Evolutionary conservation across 2,113 vertebrate genomes (phyloP).

Genomic region (Poeciliopsis prolifica): DNA sequence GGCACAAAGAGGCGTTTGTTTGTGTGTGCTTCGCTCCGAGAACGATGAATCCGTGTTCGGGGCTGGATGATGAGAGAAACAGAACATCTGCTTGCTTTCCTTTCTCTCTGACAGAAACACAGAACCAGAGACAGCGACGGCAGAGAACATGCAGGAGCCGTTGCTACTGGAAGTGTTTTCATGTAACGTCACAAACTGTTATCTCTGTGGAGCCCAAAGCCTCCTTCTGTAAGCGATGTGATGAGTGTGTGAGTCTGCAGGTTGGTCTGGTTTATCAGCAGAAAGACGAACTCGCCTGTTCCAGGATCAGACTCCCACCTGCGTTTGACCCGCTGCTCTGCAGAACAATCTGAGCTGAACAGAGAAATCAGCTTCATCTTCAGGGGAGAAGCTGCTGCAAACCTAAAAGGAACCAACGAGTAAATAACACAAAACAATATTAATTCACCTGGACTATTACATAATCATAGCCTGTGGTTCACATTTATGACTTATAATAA

Average conservation of each 20-base stretch:
- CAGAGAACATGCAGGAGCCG: constrained; percentile 18
- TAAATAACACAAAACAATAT: no score
- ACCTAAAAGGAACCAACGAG: neutral
- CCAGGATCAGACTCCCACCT: neutral
- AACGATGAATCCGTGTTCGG: constrained; percentile 35
- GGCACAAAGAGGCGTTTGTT: constrained; percentile 18
- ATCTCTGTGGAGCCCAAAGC: constrained; percentile 42
- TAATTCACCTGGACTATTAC: neutral
- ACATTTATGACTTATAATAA: neutral
- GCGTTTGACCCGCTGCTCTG: neutral
- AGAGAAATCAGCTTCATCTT: neutral
- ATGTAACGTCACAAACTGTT: constrained; percentile 65
- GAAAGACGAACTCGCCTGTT: neutral
- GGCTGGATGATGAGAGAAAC: constrained; percentile 15
- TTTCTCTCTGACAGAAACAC: constrained; percentile 51
- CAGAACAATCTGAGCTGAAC: neutral
- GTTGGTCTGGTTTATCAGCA: neutral
- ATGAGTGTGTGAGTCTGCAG: neutral
- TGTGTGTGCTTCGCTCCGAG: constrained; percentile 24
- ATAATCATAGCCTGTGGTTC: neutral
- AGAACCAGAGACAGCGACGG: constrained; percentile 44
- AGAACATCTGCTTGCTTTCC: constrained; percentile 41
- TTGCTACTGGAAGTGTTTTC: constrained; percentile 58
- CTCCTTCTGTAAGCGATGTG: constrained; percentile 28
- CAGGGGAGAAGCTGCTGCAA: neutral